Conservation (phyloP, 2,113 vertebrate species). For the Myiozetetes cayanensis region DNA sequence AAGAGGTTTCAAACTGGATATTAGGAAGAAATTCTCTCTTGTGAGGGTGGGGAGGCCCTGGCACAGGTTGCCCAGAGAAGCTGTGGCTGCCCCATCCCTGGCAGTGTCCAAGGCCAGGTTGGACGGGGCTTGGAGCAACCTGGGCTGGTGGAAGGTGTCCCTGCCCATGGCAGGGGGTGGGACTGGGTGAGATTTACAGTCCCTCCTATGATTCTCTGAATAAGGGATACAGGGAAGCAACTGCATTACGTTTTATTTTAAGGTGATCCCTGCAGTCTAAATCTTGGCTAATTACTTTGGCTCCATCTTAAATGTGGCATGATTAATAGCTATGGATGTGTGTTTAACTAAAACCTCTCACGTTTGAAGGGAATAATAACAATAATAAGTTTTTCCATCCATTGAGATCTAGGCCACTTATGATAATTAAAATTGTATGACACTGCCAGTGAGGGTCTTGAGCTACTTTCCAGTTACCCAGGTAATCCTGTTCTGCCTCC, state of each 20-base stretch:
- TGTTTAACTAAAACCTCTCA: conserved; percentile 59
- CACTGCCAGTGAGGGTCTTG: conserved; percentile 36
- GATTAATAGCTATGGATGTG: conserved; percentile 39
- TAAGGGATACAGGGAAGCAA: background rate
- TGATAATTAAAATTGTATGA: conserved; percentile 55
- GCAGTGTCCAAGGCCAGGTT: rapidly evolving
- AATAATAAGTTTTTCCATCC: conserved; percentile 66
- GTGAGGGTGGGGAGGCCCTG: background rate
- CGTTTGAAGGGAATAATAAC: conserved; percentile 58
- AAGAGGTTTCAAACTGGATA: background rate
- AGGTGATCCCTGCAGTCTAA: conserved; percentile 39
- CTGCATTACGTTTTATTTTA: conserved; percentile 2
- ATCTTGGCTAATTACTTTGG: conserved; percentile 45
- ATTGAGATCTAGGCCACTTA: conserved; percentile 61
- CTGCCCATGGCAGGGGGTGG: background rate
- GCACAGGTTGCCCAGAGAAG: background rate
- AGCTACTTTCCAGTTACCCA: conserved; percentile 45
- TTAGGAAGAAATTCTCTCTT: background rate
- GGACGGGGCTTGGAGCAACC: background rate
- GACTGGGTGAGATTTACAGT: background rate
- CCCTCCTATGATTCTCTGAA: background rate
- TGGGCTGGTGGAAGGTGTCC: background rate
- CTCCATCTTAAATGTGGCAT: conserved; percentile 8
- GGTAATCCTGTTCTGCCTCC: conserved; percentile 47
- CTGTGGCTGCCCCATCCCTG: background rate